Percentiles rank a stretch among this genome's conserved stretches.
These are phyloP conservation scores for Lobophora halterata DNA, from an alignment of 2,888 invertebrate species.

Conservation along the genomic window DNA sequence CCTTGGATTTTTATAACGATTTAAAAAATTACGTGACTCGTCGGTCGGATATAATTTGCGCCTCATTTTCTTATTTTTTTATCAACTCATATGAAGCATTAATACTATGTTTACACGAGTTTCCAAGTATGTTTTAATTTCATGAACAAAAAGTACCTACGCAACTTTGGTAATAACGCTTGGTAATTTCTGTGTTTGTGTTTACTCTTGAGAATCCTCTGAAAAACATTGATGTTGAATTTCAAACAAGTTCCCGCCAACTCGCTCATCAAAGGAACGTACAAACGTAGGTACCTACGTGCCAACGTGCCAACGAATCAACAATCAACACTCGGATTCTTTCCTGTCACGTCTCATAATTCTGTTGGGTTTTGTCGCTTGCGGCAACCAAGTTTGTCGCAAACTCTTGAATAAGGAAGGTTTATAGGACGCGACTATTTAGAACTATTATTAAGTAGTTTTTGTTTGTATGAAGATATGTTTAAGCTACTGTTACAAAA, in stretches of 20 bases:
- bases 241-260: slow-evolving; percentile 1
- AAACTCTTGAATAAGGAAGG: slow-evolving; percentile 38
- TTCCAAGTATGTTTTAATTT: too few relatives aligned
- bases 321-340: slow-evolving; percentile 26
- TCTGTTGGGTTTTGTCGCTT: slow-evolving; percentile 41
- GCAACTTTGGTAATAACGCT: too few relatives aligned
- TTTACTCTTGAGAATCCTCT: slow-evolving; percentile 1
- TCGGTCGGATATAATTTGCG: too few relatives aligned
- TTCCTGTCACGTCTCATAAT: slow-evolving; percentile 41
- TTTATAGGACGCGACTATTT: slow-evolving; percentile 5
- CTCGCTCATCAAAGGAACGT: slow-evolving; percentile 11
- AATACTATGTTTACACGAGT: too few relatives aligned
- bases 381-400: slow-evolving; percentile 39
- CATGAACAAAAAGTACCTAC: too few relatives aligned
- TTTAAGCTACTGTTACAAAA: not conserved
- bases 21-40: too few relatives aligned
- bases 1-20: too few relatives aligned
- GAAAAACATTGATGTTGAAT: slow-evolving; percentile 12
- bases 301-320: slow-evolving; percentile 27
- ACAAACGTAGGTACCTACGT: slow-evolving; percentile 10
- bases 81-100: too few relatives aligned
- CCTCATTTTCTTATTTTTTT: too few relatives aligned
- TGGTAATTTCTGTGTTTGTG: slow-evolving; percentile 2
- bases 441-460: not conserved
- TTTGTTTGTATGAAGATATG: not conserved